phyloP scores from a whole-genome alignment of 2,113 vertebrate genomes.

The Camelus bactrianus region DNA sequence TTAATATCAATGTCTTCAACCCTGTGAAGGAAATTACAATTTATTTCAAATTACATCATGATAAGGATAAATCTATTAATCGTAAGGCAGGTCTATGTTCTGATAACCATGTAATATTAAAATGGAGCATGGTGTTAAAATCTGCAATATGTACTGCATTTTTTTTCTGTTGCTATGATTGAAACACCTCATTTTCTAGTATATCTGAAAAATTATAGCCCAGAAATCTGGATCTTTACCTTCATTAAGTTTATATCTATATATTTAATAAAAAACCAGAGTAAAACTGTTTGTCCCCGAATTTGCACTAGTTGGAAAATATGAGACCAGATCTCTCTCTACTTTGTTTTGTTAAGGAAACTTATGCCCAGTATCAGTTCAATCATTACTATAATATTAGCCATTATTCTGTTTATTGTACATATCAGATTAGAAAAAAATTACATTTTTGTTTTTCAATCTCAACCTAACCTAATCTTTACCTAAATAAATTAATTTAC shows the following conservation, averaged over 20 bases:
- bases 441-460: slow-evolving; percentile 40
- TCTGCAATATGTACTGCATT: neutral
- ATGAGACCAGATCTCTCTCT: neutral
- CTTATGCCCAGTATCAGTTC: neutral
- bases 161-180: slow-evolving; percentile 28
- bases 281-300: neutral
- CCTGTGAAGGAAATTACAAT: neutral
- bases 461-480: slow-evolving; percentile 66
- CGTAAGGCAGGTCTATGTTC: slow-evolving; percentile 23
- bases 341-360: slow-evolving; percentile 49
- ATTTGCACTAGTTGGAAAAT: slow-evolving; percentile 23
- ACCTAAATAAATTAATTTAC: slow-evolving; percentile 66
- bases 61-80: neutral
- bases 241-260: slow-evolving; percentile 2
- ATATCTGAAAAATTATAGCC: slow-evolving; percentile 43
- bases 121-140: neutral
- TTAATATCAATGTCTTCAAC: slow-evolving; percentile 28
- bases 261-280: slow-evolving; percentile 36
- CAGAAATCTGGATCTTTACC: slow-evolving; percentile 8
- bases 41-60: neutral
- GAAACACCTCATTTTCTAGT: slow-evolving; percentile 12
- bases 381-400: slow-evolving; percentile 23
- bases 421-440: slow-evolving; percentile 32
- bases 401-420: slow-evolving; percentile 44
- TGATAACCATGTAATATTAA: slow-evolving; percentile 55